These are phyloP conservation scores for Sesamia nonagrioides DNA, from an alignment of 1,140 invertebrate species.

Conservation along the genomic window DNA sequence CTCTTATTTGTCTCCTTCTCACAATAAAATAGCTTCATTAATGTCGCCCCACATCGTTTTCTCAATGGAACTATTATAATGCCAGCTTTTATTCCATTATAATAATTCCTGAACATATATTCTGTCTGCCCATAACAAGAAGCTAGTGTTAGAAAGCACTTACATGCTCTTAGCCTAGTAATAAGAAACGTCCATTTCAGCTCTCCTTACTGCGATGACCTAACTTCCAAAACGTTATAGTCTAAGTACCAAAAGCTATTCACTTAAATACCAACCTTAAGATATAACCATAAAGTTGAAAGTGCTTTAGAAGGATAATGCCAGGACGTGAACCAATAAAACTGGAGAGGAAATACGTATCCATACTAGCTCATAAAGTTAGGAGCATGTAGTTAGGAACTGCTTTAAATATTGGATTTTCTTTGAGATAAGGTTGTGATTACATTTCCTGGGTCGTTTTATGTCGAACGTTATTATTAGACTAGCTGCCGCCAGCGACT, in stretches of 20 bases:
- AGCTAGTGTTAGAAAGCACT: conserved; percentile 37
- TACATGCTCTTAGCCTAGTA: conserved; percentile 16
- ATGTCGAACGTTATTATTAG: background rate
- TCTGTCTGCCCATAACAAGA: conserved; percentile 2
- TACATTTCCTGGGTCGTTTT: background rate
- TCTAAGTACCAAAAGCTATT: background rate
- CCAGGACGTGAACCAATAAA: conserved; percentile 19
- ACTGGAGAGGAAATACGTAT: conserved; percentile 12
- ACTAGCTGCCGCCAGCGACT: no score
- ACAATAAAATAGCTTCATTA: background rate
- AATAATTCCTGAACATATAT: conserved; percentile 9
- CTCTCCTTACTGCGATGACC: conserved; percentile 30
- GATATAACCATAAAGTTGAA: background rate
- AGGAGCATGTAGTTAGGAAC: conserved; percentile 4
- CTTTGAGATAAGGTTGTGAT: conserved; percentile 20
- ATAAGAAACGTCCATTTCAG: conserved; percentile 40
- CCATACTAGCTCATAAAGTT: conserved; percentile 18
- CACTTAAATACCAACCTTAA: conserved; percentile 23
- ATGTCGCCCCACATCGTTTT: background rate
- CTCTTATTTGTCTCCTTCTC: background rate
- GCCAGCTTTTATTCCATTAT: conserved; percentile 2
- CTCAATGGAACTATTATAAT: background rate
- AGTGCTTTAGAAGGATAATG: background rate
- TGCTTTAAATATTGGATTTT: conserved; percentile 35
- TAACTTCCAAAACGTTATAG: conserved; percentile 8